Base-by-base conservation (phyloP, 2,888 invertebrate genomes). In the Sthenelais limicola region DNA sequence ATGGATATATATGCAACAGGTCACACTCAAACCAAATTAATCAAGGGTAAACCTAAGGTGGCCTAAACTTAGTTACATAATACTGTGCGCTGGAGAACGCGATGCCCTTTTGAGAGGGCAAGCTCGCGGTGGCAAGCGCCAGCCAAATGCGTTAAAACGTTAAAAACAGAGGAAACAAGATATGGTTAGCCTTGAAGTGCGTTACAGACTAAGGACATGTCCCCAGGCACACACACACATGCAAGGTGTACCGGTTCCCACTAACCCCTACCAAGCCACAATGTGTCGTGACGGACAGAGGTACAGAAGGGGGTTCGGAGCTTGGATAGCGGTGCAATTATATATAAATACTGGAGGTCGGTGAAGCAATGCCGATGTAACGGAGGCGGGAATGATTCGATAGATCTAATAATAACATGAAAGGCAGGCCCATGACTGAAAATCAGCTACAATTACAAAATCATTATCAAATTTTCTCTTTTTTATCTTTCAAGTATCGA, bases 401-500 rank as follows among this genome's bases (percentile, higher is more conserved):
- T 4, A 62, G 38, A 43, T 62, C 62, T 62, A 62, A 62, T 38
- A 21, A 28, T 62, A 18, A 43, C 38, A 62, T 51, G 70, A 70
- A 70, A 70, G 70, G 70, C 70, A 70, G 43, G 70, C 70, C 56
- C 56, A 70, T 51, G 70, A 70, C 70, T 70, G 70, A 70, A 70
- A 70, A 70, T 70, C 32, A 70, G 70, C 70, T 56, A 35, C 54
- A 70, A 62, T 54, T n/a, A n/a, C 28, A 43, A 54, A 54, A 54
- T n/a, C 24, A 43, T 21, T 62, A 35, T 62, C 18, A 62, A 38
- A 62, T 62, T 38, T 18, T 26, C 18, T 35, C 9, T 26, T 26
- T 62, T 26, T 54, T 54, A 12, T 54, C 28, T n/a, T 56, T 43
- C 43, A 12, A 12, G 9, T 43, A 18, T 21, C 56, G 33, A 56